Evolutionary conservation across 2,888 invertebrate species (phyloP).

Genomic region (Steinernema hermaphroditum): DNA sequence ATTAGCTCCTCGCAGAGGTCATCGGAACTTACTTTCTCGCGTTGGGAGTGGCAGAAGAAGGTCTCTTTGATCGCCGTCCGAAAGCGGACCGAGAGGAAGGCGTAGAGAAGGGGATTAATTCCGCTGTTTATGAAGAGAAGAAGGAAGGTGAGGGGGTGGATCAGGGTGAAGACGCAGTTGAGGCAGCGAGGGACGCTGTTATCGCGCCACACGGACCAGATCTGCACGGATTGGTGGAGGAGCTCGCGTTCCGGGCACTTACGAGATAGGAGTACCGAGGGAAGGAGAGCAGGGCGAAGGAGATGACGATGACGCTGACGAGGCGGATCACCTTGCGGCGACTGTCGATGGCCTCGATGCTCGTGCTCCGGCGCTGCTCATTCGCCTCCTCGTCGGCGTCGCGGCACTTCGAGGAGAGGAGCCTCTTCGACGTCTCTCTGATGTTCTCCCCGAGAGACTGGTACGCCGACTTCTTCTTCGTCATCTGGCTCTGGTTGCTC

Average conservation of each 20-base stretch:
- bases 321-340: conserved; percentile 84
- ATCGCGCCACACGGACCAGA: conserved; percentile 62
- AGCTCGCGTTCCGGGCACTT: neutral
- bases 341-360: conserved; percentile 70
- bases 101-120: conserved; percentile 86
- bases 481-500: conserved; percentile 8
- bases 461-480: conserved; percentile 9
- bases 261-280: conserved; percentile 79
- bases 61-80: conserved; percentile 83
- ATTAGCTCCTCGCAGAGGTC: neutral
- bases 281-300: conserved; percentile 85
- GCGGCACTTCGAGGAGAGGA: neutral
- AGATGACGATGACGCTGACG: conserved; percentile 83
- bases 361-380: conserved; percentile 16
- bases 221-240: conserved; percentile 26
- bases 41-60: conserved; percentile 70
- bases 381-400: neutral
- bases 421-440: neutral
- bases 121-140: conserved; percentile 87
- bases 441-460: conserved; percentile 8
- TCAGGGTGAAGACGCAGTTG: conserved; percentile 52
- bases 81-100: conserved; percentile 81
- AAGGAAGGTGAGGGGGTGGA: conserved; percentile 79
- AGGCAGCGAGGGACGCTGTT: conserved; percentile 57
- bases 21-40: conserved; percentile 39